Conservation (phyloP, 1,140 invertebrate species). For the Pachyrhynchus sulphureomaculatus region DNA sequence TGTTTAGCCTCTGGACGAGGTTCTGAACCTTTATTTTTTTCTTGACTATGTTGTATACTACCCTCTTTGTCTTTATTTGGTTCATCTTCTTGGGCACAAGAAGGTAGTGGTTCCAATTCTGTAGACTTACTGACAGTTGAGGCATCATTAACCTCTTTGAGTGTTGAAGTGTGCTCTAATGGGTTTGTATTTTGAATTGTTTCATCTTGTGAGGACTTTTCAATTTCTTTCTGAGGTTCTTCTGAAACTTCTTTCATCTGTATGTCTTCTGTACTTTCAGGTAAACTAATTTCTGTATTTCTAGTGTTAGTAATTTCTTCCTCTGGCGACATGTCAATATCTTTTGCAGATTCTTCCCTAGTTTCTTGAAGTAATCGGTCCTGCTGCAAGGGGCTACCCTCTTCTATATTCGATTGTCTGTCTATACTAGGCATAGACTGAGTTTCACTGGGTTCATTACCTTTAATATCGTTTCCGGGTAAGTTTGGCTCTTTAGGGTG, state of each 20-base stretch:
- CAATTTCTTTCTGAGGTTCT: neutral
- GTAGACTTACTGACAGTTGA: neutral
- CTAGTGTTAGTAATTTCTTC: neutral
- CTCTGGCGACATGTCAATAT: neutral
- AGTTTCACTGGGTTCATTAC: neutral
- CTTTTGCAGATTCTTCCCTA: neutral
- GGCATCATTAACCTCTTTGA: neutral
- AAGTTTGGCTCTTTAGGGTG: neutral
- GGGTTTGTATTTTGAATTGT: too few species aligned
- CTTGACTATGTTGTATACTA: too few species aligned
- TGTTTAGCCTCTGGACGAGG: neutral
- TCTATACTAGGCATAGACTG: neutral
- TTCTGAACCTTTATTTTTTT: too few species aligned
- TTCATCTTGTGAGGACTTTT: too few species aligned
- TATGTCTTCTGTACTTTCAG: neutral
- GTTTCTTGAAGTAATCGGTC: neutral
- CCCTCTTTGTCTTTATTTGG: too few species aligned
- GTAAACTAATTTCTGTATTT: neutral
- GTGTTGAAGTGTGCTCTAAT: neutral
- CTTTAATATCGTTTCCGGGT: neutral
- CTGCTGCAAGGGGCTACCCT: neutral
- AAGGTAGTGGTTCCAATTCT: neutral
- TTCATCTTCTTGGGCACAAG: too few species aligned
- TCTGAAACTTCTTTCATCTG: neutral
- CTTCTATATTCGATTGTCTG: too few species aligned